Evolutionary conservation across 37 sponge, comb jelly and placozoan species (phyloP).

Genomic region (Corticium candelabrum): DNA sequence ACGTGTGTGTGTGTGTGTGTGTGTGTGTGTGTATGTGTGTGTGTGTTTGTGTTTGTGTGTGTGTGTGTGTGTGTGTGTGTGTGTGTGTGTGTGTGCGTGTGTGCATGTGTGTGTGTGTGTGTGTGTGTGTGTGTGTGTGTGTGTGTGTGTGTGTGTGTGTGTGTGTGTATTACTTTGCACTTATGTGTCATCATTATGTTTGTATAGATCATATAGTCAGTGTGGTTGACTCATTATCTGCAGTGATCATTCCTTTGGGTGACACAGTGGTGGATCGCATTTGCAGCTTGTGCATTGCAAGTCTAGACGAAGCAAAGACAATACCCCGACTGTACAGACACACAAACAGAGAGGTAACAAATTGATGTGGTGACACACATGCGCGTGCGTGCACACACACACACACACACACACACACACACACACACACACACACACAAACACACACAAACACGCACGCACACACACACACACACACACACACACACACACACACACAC

Average conservation of each 20-base stretch:
- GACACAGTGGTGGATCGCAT: background rate
- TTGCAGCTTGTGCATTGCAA: constrained; percentile 30
- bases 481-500: too few species aligned
- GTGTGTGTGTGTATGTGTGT: constrained; percentile 21
- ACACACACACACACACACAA: too few species aligned
- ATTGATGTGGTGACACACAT: background rate
- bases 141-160: constrained; percentile 13
- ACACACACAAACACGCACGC: too few species aligned
- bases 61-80: constrained; percentile 23
- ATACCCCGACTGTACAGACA: constrained; percentile 83
- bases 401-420: too few species aligned
- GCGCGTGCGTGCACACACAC: too few species aligned
- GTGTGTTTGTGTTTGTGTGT: too few species aligned
- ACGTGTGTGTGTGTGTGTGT: background rate
- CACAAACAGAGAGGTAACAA: constrained; percentile 75
- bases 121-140: constrained; percentile 26
- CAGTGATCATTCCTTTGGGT: background rate
- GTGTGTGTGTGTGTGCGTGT: constrained; percentile 22
- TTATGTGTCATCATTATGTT: too few species aligned
- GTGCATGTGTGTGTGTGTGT: constrained; percentile 16
- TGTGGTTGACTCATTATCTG: too few species aligned
- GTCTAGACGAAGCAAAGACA: constrained; percentile 62
- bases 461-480: too few species aligned
- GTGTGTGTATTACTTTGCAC: too few species aligned
- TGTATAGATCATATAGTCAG: too few species aligned